phyloP scores from a whole-genome alignment of 2,797 vertebrate species.

The Fratercula arctica region DNA sequence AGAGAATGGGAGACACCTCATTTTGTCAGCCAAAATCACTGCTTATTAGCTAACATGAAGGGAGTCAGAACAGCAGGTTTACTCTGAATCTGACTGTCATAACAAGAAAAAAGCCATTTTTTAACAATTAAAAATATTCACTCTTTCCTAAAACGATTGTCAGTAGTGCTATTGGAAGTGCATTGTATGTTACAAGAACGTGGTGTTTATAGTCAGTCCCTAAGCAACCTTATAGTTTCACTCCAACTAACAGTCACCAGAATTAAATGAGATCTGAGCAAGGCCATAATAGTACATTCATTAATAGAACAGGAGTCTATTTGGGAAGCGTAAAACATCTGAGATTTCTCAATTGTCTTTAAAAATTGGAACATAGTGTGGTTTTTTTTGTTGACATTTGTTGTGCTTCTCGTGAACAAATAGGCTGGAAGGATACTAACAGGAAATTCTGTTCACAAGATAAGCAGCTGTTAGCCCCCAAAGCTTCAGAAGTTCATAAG shows the following conservation, averaged over 20 bases:
- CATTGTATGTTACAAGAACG: neutral
- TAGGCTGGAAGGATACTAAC: slow-evolving; percentile 72
- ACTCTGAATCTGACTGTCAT: neutral
- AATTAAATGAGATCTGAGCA: neutral
- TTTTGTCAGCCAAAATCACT: neutral
- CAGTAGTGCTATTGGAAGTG: neutral
- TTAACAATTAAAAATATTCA: neutral
- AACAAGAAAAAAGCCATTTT: neutral
- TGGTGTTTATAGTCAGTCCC: neutral
- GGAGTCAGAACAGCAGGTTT: neutral
- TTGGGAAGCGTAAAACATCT: slow-evolving; percentile 26
- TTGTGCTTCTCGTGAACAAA: slow-evolving; percentile 69
- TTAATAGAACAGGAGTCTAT: neutral
- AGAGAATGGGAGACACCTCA: neutral
- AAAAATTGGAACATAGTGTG: slow-evolving; percentile 31
- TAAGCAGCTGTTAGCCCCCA: slow-evolving; percentile 75
- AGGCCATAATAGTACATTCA: neutral
- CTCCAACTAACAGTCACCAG: neutral
- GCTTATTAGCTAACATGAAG: neutral
- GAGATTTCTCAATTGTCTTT: slow-evolving; percentile 55
- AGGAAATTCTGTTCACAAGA: slow-evolving; percentile 81
- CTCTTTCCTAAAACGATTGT: neutral
- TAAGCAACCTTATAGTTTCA: neutral
- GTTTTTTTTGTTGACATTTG: slow-evolving; percentile 70
- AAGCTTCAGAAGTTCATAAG: slow-evolving; percentile 70